These are phyloP conservation scores for Anagrus nilaparvatae DNA, from an alignment of 1,140 invertebrate species.

Conservation along the genomic window DNA sequence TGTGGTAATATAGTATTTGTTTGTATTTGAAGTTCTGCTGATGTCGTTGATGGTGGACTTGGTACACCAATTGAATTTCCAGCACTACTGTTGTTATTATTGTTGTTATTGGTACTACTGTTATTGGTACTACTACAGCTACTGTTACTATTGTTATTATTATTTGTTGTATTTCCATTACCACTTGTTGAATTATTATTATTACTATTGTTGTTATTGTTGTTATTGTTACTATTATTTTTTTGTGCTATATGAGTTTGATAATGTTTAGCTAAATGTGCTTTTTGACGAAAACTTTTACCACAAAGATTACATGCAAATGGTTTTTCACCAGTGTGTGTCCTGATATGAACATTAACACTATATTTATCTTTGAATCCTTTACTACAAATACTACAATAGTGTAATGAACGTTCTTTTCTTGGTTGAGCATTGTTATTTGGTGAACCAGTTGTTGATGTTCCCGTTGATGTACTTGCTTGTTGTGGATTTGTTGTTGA, in stretches of 20 bases:
- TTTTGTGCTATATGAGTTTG: conserved; percentile 85
- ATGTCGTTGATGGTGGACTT: too few relatives aligned
- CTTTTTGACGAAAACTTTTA: conserved; percentile 90
- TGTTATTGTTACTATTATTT: conserved; percentile 31
- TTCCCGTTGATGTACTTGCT: conserved; percentile 29
- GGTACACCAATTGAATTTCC: too few relatives aligned
- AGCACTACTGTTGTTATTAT: too few relatives aligned
- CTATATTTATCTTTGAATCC: conserved; percentile 91
- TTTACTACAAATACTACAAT: conserved; percentile 85
- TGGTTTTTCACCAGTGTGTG: conserved; percentile 84
- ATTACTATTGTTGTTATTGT: neutral
- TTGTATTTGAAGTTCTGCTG: too few relatives aligned
- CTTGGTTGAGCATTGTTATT: conserved; percentile 41
- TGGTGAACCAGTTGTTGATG: too few relatives aligned
- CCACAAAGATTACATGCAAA: conserved; percentile 81
- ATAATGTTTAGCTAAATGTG: conserved; percentile 94
- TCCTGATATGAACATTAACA: conserved; percentile 83
- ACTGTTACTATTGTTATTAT: conserved; percentile 1
- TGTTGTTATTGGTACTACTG: too few relatives aligned
- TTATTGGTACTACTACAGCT: too few relatives aligned
- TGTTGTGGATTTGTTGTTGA: conserved; percentile 40
- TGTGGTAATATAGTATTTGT: too few relatives aligned
- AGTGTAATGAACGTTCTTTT: conserved; percentile 77
- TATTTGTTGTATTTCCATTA: conserved; percentile 5
- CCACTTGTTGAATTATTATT: neutral